A percentile compares a stretch with the other conserved stretches of the same genome.
Conservation (phyloP, 2,797 vertebrate genomes). For the Spatula clypeata region DNA sequence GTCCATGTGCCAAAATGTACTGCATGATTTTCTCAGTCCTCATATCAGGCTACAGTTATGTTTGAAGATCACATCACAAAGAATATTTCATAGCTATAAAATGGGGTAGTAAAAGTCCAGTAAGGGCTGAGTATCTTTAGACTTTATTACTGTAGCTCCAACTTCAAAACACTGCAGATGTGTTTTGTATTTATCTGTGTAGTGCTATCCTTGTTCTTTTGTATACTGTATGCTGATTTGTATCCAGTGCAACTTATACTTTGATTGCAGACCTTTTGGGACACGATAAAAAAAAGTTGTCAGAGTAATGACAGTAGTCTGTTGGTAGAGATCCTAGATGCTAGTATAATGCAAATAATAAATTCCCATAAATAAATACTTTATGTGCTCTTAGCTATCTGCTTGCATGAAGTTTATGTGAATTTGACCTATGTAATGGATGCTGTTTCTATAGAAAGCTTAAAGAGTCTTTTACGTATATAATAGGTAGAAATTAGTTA, state of each 20-base stretch:
- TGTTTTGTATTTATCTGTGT: background rate
- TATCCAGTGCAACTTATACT: background rate
- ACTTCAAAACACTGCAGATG: background rate
- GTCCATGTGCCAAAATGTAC: background rate
- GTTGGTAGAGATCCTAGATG: background rate
- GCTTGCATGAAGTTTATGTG: background rate
- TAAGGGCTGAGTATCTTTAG: background rate
- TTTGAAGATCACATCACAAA: background rate
- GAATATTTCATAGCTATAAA: background rate
- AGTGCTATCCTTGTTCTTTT: background rate
- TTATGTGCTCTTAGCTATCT: background rate
- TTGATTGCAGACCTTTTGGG: background rate
- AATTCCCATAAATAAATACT: background rate
- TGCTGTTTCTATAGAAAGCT: background rate
- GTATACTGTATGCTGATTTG: background rate
- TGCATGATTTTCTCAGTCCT: background rate
- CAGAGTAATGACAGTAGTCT: background rate
- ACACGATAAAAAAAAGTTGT: background rate
- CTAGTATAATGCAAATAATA: background rate
- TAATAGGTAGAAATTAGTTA: background rate
- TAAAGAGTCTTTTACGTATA: background rate
- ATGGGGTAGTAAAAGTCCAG: background rate
- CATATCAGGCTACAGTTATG: background rate
- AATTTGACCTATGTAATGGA: background rate
- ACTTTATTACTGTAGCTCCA: background rate